Evolutionary conservation across 2,113 vertebrate species (phyloP).

Genomic region (Maccullochella peelii): DNA sequence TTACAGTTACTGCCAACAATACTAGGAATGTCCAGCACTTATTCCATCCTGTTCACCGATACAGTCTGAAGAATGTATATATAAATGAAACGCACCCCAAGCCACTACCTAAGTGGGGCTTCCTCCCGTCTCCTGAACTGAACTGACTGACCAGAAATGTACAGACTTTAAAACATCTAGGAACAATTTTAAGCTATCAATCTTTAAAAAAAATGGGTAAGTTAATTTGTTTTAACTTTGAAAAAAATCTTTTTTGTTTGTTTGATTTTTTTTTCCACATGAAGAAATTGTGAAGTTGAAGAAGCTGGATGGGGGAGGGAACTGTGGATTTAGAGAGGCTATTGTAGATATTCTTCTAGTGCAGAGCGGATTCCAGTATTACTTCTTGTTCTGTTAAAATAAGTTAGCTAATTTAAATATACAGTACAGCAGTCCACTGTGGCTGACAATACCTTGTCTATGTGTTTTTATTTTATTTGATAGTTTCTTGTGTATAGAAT

Average conservation of each 20-base stretch:
- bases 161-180: slow-evolving; percentile 84
- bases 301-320: slow-evolving; percentile 76
- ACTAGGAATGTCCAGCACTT: slow-evolving; percentile 99
- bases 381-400: slow-evolving; percentile 92
- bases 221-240: slow-evolving; percentile 83
- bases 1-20: slow-evolving; percentile 89
- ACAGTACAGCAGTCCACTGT: slow-evolving; percentile 88
- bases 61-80: slow-evolving; percentile 99
- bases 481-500: slow-evolving; percentile 88
- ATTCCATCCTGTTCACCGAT: slow-evolving; percentile 97
- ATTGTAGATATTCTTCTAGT: slow-evolving; percentile 94
- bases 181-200: slow-evolving; percentile 82
- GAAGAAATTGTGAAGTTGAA: slow-evolving; percentile 82
- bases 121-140: slow-evolving; percentile 78
- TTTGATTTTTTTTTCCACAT: slow-evolving; percentile 61
- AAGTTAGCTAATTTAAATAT: slow-evolving; percentile 98
- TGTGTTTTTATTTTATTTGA: slow-evolving; percentile 86
- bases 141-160: slow-evolving; percentile 87
- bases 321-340: slow-evolving; percentile 90
- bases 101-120: slow-evolving; percentile 84
- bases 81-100: slow-evolving; percentile 85
- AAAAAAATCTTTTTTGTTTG: slow-evolving; percentile 63
- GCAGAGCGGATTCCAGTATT: slow-evolving; percentile 96
- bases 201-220: slow-evolving; percentile 79
- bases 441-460: slow-evolving; percentile 90